Base-by-base conservation (phyloP, 64 coral and sea anemone genomes). In the Catalaphyllia jardinei region DNA sequence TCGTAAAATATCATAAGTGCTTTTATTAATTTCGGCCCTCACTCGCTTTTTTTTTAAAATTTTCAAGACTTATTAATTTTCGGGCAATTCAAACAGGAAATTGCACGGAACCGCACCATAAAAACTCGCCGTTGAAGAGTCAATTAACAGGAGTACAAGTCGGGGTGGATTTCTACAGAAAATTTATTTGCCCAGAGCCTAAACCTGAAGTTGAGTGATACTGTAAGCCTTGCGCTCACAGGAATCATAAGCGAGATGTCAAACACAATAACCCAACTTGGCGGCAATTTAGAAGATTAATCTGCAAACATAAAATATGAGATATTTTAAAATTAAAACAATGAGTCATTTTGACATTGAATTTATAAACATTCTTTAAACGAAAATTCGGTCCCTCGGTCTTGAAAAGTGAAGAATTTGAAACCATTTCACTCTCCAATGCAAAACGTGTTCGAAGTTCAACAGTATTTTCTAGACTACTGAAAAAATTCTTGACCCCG, bases 41-140 rank as follows among this genome's bases (percentile, higher is more conserved):
- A 1, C 9, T 69, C 9, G 28, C 4, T 33, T 31, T 29, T 20
- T 35, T 50, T 77, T 35, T 50, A 54, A 2, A 20, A 17, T 15
- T 25, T 6, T 25, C 52, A 31, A 24, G 28, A 60, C 50, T 79
- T 51, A 10, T 46, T 57, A 28, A 55, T 79, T 79, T 79, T 79
- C 76, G 11, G 28, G 76, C 60, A 65, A 39, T 64, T 71, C 81
- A 67, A 85, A 85, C 81, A 85, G 81, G 81, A 85, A 85, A 39
- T 85, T 85, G 22, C 38, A 83, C 1, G 80, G 30, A 15, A 19
- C 10, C n/a, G 55, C 22, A 8, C 0, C 67, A 20, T 83, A 16
- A 83, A 64, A 65, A 24, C 30, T 10, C 31, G 60, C 19, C 18
- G 60, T 67, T 31, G 29, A 67, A 83, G 67, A 71, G 62, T 71